Conservation (phyloP, 35 echinoderm and acorn worm genomes). For the Stichopus chloronotus region DNA sequence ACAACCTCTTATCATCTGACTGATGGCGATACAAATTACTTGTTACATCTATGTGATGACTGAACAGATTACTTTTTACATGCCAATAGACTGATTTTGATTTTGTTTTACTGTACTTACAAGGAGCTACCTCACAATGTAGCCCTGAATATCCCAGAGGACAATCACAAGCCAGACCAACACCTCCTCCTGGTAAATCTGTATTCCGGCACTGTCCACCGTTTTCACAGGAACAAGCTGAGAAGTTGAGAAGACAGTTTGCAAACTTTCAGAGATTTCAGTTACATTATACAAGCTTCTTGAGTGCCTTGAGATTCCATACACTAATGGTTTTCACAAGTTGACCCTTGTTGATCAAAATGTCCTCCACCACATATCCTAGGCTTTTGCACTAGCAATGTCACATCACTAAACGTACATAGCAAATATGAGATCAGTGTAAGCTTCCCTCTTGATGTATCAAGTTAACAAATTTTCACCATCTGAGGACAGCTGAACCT, state of each 20-base stretch:
- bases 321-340: neutral
- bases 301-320: neutral
- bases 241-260: neutral
- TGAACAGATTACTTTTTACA: too few relatives aligned
- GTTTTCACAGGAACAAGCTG: slow-evolving; percentile 68
- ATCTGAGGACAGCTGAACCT: too few relatives aligned
- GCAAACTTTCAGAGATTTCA: neutral
- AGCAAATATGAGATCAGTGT: too few relatives aligned
- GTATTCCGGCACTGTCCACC: slow-evolving; percentile 30
- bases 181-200: neutral
- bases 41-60: too few relatives aligned
- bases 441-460: too few relatives aligned
- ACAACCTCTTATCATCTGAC: too few relatives aligned
- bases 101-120: neutral
- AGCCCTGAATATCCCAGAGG: slow-evolving; percentile 52
- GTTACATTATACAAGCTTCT: neutral
- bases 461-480: too few relatives aligned
- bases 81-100: too few relatives aligned
- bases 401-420: too few relatives aligned
- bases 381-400: too few relatives aligned
- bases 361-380: too few relatives aligned
- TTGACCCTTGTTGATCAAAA: neutral
- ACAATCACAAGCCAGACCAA: slow-evolving; percentile 53
- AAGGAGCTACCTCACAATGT: slow-evolving; percentile 53
- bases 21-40: too few relatives aligned